These are phyloP conservation scores for Baryphthengus martii DNA, from an alignment of 2,113 vertebrate genomes.

Conservation along the genomic window DNA sequence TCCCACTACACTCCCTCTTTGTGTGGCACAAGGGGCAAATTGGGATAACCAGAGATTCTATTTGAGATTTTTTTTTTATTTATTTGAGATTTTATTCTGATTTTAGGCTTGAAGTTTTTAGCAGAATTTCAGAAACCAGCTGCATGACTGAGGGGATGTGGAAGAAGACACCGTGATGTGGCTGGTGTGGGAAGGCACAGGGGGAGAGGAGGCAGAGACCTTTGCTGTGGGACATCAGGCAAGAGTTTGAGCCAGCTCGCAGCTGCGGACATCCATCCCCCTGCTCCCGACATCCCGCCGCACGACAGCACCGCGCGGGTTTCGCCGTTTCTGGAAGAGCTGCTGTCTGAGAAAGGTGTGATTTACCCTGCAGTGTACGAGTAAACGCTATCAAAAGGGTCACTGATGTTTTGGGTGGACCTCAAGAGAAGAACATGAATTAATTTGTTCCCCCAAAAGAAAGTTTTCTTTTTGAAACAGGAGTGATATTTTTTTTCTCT, in stretches of 20 bases:
- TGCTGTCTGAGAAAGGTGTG: background rate
- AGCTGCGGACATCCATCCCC: background rate
- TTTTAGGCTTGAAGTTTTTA: background rate
- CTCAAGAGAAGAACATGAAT: constrained; percentile 29
- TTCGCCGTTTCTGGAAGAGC: background rate
- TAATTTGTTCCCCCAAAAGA: constrained; percentile 45
- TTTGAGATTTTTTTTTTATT: too few species aligned
- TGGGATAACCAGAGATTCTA: too few species aligned
- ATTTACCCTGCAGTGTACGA: background rate
- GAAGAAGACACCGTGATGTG: fast-evolving
- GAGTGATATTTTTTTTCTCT: background rate
- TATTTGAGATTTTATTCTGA: background rate
- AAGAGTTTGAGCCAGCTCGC: background rate
- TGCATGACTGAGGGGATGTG: background rate
- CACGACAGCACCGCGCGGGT: fast-evolving
- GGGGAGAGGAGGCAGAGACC: background rate
- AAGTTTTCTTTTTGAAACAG: constrained; percentile 27
- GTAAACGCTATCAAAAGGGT: background rate
- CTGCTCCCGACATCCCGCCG: background rate
- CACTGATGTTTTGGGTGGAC: background rate
- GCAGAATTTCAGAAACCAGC: background rate
- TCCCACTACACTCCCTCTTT: background rate
- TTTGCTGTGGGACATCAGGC: background rate
- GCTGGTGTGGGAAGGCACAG: background rate
- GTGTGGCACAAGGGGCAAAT: background rate